A percentile compares a stretch with the other conserved stretches of the same genome.
phyloP scores from a whole-genome alignment of 2,113 vertebrate genomes.

The Zosterops japonicus region DNA sequence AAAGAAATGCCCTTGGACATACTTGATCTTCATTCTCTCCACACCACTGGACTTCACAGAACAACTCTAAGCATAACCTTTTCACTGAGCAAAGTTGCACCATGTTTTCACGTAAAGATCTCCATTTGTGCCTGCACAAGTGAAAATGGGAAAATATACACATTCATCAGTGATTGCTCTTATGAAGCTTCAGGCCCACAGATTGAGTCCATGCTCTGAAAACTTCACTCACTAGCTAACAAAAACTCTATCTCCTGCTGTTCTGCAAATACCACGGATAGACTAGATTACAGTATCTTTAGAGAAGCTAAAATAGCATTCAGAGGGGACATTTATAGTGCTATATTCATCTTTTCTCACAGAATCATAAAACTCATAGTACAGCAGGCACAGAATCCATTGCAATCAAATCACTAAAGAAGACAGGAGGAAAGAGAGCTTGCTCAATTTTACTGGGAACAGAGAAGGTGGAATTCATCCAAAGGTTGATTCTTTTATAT shows the following conservation, averaged over 20 bases:
- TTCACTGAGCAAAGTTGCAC: background rate
- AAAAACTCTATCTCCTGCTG: conserved; percentile 8
- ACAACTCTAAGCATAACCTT: background rate
- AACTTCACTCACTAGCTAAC: conserved; percentile 16
- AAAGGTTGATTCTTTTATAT: conserved; percentile 14
- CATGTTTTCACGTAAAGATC: background rate
- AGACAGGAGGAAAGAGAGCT: conserved; percentile 36
- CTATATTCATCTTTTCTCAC: conserved; percentile 46
- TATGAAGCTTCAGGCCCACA: background rate
- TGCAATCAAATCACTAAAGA: conserved; percentile 47
- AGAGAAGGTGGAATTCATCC: background rate
- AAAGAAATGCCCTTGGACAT: background rate
- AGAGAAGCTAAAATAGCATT: conserved; percentile 56
- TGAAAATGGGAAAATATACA: background rate
- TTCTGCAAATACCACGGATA: conserved; percentile 16
- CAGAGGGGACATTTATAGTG: conserved; percentile 22
- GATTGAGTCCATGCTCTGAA: background rate
- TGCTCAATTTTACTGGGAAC: conserved; percentile 33
- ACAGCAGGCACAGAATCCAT: conserved; percentile 34
- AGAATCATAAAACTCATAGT: conserved; percentile 39
- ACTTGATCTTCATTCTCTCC: background rate
- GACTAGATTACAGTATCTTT: conserved; percentile 39
- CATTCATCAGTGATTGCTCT: background rate
- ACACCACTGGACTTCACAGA: background rate
- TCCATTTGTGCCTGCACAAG: background rate